Evolutionary conservation across 2,797 vertebrate species (phyloP).

Genomic region (Pristis pectinata): DNA sequence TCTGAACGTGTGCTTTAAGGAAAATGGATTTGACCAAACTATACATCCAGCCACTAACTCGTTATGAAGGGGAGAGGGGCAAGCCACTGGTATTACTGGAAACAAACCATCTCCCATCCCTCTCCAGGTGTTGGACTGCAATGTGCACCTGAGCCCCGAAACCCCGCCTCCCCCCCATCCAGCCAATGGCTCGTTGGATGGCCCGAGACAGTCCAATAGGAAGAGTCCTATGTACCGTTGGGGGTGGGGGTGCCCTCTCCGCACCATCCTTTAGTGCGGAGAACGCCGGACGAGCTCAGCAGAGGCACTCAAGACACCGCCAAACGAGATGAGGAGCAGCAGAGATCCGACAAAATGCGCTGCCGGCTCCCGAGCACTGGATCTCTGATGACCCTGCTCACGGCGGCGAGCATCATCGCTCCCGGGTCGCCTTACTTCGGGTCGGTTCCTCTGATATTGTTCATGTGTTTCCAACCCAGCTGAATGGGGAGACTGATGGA

Average conservation of each 20-base stretch:
- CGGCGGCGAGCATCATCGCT: neutral
- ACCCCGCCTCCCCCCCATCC: neutral
- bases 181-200: neutral
- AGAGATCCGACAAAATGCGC: conserved; percentile 77
- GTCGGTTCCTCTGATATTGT: neutral
- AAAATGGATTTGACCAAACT: neutral
- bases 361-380: conserved; percentile 69
- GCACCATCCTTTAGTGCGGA: neutral
- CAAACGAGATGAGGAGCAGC: conserved; percentile 73
- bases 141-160: neutral
- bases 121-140: neutral
- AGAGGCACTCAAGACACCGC: neutral
- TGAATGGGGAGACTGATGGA: neutral
- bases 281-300: neutral
- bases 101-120: neutral
- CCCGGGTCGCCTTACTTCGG: conserved; percentile 11
- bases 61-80: neutral
- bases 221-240: neutral
- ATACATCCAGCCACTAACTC: neutral
- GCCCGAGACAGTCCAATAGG: conserved; percentile 1
- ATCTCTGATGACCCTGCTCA: conserved; percentile 51
- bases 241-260: neutral
- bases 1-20: no score
- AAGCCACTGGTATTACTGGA: neutral
- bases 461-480: neutral